Evolutionary conservation across 2,888 invertebrate species (phyloP).

Genomic region (Neuroscelio doddi): DNA sequence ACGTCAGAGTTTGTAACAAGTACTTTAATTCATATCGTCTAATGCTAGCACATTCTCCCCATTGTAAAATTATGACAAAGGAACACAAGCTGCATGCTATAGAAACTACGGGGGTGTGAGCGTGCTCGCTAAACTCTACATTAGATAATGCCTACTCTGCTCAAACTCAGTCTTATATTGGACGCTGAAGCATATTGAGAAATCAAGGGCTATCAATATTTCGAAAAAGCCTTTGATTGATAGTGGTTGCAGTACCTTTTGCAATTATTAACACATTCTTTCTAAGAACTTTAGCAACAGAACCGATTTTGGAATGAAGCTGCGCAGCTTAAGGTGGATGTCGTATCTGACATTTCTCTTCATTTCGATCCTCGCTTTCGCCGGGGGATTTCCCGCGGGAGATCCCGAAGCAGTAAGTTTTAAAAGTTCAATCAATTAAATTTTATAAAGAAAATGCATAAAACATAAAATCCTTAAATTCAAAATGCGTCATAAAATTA

Average conservation of each 20-base stretch:
- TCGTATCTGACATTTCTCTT: conserved; percentile 48
- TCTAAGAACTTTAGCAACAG: background rate
- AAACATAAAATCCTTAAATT: background rate
- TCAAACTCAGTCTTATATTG: conserved; percentile 62
- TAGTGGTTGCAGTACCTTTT: conserved; percentile 24
- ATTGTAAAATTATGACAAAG: conserved; percentile 33
- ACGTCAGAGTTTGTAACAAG: conserved; percentile 23
- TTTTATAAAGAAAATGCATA: background rate
- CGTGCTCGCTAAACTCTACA: conserved; percentile 59
- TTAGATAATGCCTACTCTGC: conserved; percentile 68
- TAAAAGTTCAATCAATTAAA: no score
- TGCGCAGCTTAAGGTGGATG: conserved; percentile 45
- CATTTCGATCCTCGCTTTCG: conserved; percentile 50
- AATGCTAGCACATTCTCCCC: conserved; percentile 22
- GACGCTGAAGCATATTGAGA: conserved; percentile 44
- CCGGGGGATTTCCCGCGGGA: conserved; percentile 63
- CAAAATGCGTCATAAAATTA: no score
- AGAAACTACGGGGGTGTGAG: conserved; percentile 55
- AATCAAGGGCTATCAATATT: conserved; percentile 19
- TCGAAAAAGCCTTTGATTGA: background rate
- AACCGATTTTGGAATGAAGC: conserved; percentile 53
- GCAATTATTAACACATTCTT: background rate
- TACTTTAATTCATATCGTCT: conserved; percentile 24
- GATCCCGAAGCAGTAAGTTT: conserved; percentile 68
- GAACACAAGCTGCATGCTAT: conserved; percentile 42